These are phyloP conservation scores for Bembecia ichneumoniformis DNA, from an alignment of 2,888 invertebrate species.

Conservation along the genomic window DNA sequence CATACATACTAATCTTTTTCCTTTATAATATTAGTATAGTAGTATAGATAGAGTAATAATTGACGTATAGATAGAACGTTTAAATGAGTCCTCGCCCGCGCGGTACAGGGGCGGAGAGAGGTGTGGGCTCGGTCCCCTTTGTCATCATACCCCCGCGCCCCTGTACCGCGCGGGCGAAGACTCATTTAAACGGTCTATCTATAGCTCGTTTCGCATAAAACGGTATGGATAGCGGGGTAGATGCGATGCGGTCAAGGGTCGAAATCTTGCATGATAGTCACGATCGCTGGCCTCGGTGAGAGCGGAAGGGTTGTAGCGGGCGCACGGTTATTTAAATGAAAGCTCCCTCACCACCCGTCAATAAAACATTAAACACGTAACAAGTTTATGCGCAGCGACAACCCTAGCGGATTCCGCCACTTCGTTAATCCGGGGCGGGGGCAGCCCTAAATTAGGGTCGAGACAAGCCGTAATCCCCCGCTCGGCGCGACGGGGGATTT, in stretches of 20 bases:
- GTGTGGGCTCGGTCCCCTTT: too few species aligned
- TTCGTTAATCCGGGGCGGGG: conserved; percentile 72
- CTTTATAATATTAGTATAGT: too few species aligned
- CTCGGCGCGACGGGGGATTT: conserved; percentile 73
- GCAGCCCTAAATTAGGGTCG: conserved; percentile 73
- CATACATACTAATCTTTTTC: too few species aligned
- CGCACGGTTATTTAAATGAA: conserved; percentile 63
- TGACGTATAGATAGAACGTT: too few species aligned
- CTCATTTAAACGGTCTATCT: too few species aligned
- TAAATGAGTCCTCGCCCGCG: too few species aligned
- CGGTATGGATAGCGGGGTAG: too few species aligned
- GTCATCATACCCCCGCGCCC: too few species aligned
- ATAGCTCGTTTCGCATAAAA: too few species aligned
- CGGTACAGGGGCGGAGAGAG: too few species aligned
- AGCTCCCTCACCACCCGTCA: conserved; percentile 68
- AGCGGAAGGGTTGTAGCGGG: conserved; percentile 26
- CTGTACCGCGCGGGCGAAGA: too few species aligned
- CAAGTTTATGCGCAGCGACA: conserved; percentile 71
- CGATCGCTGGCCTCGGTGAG: conserved; percentile 12
- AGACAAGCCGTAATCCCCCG: conserved; percentile 73
- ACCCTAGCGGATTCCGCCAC: conserved; percentile 72
- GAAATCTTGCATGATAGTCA: conserved; percentile 13
- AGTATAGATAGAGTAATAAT: conserved; percentile 4
- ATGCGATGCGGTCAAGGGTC: conserved; percentile 10
- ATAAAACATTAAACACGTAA: conserved; percentile 73